These are phyloP conservation scores for Anoplopoma fimbria DNA, from an alignment of 2,113 vertebrate species.

Conservation along the genomic window DNA sequence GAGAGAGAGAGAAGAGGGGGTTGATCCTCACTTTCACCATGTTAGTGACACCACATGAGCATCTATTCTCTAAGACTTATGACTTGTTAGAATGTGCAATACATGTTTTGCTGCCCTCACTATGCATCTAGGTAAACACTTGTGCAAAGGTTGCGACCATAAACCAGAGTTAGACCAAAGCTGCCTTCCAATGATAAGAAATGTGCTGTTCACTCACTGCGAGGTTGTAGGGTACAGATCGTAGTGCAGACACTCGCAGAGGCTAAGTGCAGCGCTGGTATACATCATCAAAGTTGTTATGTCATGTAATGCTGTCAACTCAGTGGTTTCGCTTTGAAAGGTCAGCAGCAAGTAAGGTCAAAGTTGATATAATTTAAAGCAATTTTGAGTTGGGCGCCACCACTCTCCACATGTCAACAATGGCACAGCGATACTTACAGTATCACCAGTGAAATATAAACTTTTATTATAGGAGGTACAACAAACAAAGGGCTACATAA, in stretches of 20 bases:
- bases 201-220: neutral
- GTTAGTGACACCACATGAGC: neutral
- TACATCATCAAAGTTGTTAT: neutral
- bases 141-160: neutral
- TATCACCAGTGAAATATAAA: too few species aligned
- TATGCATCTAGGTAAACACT: too few species aligned
- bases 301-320: neutral
- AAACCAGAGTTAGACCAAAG: neutral
- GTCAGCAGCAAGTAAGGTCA: neutral
- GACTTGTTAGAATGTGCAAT: slow-evolving; percentile 2
- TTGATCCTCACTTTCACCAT: slow-evolving; percentile 17
- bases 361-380: neutral
- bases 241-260: neutral
- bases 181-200: neutral
- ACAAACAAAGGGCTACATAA: too few species aligned
- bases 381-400: too few species aligned
- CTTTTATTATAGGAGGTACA: too few species aligned
- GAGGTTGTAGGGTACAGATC: neutral
- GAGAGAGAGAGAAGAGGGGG: neutral
- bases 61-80: neutral
- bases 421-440: too few species aligned
- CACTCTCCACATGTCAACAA: too few species aligned
- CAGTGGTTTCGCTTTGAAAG: neutral
- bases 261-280: neutral
- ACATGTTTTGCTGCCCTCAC: neutral